Percentiles rank a stretch among this genome's conserved stretches.
Evolutionary conservation across 1,140 invertebrate genomes (phyloP).

Genomic region (Trachymyrmex septentrionalis): DNA sequence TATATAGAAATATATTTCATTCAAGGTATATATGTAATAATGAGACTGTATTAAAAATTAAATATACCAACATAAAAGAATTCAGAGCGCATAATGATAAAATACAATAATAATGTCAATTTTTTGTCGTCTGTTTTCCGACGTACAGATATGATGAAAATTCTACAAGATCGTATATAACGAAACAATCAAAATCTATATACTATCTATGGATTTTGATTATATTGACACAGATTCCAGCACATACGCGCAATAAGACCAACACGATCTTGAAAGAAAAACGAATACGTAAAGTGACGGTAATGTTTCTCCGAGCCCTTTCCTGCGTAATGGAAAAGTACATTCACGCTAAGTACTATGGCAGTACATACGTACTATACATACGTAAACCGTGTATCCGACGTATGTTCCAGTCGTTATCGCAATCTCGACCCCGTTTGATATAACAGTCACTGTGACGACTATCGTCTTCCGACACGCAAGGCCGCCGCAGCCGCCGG

Average conservation of each 20-base stretch:
- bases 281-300: conserved; percentile 32
- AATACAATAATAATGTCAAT: no score
- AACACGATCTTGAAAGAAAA: conserved; percentile 47
- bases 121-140: no score
- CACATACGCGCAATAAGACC: not conserved
- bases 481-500: conserved; percentile 74
- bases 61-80: not conserved
- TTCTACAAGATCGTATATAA: not conserved
- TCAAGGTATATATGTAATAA: not conserved
- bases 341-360: conserved; percentile 68
- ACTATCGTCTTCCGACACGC: conserved; percentile 85
- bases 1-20: not conserved
- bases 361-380: conserved; percentile 51
- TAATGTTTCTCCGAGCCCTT: conserved; percentile 53
- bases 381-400: conserved; percentile 80
- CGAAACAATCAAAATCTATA: not conserved
- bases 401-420: conserved; percentile 84
- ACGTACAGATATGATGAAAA: not conserved
- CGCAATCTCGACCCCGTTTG: conserved; percentile 83
- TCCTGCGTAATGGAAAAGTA: conserved; percentile 74
- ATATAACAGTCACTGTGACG: conserved; percentile 86
- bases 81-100: not conserved
- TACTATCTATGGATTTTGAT: not conserved
- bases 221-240: conserved; percentile 1
- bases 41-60: not conserved